Conservation (phyloP, 2,888 invertebrate species). For the Timema podura region DNA sequence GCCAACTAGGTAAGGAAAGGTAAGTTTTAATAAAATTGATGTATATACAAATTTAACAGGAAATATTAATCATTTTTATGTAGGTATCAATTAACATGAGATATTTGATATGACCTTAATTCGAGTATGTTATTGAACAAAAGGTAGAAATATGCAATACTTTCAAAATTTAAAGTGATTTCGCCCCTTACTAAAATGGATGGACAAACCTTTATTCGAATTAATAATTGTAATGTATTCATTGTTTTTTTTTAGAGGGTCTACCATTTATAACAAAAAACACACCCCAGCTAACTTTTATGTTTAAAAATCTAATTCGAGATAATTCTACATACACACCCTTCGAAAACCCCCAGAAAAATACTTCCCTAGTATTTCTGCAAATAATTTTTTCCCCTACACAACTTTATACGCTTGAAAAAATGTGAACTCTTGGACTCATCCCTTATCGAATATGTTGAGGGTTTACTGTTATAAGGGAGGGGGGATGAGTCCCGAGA, state of each 20-base stretch:
- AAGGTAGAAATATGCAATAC: no score
- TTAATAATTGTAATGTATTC: constrained; percentile 13
- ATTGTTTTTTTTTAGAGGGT: not conserved
- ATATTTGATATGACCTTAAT: no score
- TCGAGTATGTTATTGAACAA: no score
- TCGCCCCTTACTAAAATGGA: no score
- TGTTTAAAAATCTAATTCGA: constrained; percentile 10
- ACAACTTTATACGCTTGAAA: constrained; percentile 13
- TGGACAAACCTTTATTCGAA: not conserved
- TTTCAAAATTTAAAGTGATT: no score
- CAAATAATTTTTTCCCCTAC: not conserved
- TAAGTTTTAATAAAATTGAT: no score
- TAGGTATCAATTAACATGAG: no score
- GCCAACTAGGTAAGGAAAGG: no score
- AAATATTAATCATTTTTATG: no score
- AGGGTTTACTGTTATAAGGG: not conserved
- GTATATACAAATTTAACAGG: no score
- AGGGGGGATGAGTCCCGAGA: not conserved
- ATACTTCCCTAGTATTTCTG: no score
- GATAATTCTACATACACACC: not conserved
- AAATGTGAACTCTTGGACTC: constrained; percentile 8
- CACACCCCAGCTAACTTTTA: not conserved
- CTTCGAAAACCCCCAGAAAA: not conserved
- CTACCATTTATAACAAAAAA: no score
- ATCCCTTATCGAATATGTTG: constrained; percentile 7